A percentile compares a stretch with the other conserved stretches of the same genome.
These are phyloP conservation scores for Trachelus iudaicus DNA, from an alignment of 2,888 invertebrate genomes.

Conservation along the genomic window DNA sequence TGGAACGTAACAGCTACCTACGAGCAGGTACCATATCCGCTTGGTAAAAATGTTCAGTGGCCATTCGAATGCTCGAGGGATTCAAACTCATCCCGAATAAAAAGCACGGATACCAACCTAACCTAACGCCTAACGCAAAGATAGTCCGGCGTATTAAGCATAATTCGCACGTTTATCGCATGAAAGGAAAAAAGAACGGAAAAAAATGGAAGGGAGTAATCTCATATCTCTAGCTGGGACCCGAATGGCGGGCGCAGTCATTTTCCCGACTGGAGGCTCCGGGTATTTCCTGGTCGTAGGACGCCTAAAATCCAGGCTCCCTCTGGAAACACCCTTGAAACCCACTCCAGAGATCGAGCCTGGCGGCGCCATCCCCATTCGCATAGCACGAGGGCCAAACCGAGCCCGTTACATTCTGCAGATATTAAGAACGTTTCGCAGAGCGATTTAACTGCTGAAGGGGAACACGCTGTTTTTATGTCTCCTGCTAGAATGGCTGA, in stretches of 20 bases:
- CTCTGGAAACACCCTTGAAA: background rate
- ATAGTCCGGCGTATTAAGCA: slow-evolving; percentile 37
- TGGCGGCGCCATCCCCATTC: background rate
- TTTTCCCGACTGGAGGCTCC: no score
- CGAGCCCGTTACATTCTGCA: background rate
- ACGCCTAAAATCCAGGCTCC: no score
- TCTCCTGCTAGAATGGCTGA: slow-evolving; percentile 36
- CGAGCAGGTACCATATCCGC: no score
- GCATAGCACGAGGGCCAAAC: background rate
- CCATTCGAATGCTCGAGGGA: no score
- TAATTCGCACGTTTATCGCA: slow-evolving; percentile 54
- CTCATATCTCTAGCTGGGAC: background rate
- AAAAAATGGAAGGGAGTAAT: background rate
- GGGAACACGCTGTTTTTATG: slow-evolving; percentile 42
- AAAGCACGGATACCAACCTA: no score
- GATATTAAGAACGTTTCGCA: slow-evolving; percentile 51
- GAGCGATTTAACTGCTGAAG: slow-evolving; percentile 46
- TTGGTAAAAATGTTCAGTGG: no score
- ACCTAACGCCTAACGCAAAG: slow-evolving; percentile 1
- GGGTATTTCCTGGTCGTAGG: no score
- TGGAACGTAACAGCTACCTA: no score
- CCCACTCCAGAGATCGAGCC: background rate
- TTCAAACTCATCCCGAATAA: no score
- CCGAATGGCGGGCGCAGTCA: background rate
- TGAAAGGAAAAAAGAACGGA: background rate